Conservation (phyloP, 2,888 invertebrate species). For the Zelleria hepariella region DNA sequence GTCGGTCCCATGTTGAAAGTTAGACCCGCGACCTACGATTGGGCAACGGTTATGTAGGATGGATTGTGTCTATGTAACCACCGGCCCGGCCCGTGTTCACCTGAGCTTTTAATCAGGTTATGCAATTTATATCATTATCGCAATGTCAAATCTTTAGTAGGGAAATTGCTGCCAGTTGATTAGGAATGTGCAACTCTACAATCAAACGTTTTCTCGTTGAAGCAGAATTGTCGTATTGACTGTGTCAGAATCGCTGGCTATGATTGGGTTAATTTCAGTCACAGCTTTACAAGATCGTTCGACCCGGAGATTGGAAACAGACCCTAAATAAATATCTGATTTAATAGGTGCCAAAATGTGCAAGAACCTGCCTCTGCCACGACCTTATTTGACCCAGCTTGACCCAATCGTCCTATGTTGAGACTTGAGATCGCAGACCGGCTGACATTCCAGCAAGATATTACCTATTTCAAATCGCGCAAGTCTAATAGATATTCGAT, state of each 20-base stretch:
- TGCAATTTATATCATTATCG: not conserved
- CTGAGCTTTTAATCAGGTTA: not conserved
- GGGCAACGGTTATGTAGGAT: constrained; percentile 54
- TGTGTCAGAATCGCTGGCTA: too few species aligned
- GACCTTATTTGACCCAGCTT: not conserved
- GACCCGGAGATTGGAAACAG: not conserved
- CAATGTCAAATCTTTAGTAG: not conserved
- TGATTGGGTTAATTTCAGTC: too few species aligned
- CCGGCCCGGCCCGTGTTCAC: not conserved
- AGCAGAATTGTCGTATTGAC: too few species aligned
- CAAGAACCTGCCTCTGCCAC: not conserved
- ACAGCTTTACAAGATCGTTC: too few species aligned
- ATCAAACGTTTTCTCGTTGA: not conserved
- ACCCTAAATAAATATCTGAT: not conserved
- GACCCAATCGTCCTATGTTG: not conserved
- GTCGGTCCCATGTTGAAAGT: constrained; percentile 53
- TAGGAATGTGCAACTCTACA: not conserved
- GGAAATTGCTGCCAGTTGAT: not conserved
- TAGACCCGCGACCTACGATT: constrained; percentile 44
- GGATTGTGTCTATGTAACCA: constrained; percentile 17
- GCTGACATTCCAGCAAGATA: not conserved
- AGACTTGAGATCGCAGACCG: not conserved
- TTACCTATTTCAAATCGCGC: too few species aligned
- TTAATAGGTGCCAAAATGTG: not conserved
- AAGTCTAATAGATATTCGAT: not conserved